A percentile compares a stretch with the other conserved stretches of the same genome.
Conservation (phyloP, 2,113 vertebrate species). For the Centropus bengalensis region DNA sequence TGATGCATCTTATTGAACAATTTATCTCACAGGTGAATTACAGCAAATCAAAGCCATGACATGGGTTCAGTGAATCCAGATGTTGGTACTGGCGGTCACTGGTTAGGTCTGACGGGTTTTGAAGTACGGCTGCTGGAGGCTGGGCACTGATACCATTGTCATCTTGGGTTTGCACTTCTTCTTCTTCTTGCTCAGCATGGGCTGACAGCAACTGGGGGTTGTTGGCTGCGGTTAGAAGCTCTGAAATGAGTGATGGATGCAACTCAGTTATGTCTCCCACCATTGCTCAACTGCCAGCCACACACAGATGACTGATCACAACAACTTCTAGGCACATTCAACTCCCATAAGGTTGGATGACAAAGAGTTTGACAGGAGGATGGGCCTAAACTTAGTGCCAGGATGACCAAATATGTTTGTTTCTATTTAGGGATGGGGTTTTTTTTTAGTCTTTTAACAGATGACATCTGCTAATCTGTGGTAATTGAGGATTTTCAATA, state of each 20-base stretch:
- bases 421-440: slow-evolving; percentile 2
- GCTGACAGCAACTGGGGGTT: accelerated
- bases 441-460: not conserved
- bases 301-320: not conserved
- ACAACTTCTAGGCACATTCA: not conserved
- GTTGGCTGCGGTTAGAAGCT: not conserved
- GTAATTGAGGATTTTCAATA: not conserved
- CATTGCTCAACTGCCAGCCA: not conserved
- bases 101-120: accelerated
- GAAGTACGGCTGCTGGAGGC: not conserved
- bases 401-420: not conserved
- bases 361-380: not conserved
- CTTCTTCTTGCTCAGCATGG: accelerated
- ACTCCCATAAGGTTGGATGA: not conserved
- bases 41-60: not conserved
- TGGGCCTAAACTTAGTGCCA: not conserved
- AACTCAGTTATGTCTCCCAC: not conserved
- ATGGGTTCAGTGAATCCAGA: not conserved
- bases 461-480: not conserved
- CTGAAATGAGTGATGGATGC: accelerated
- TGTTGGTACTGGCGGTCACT: accelerated
- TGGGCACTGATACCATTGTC: not conserved
- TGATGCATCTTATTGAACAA: not conserved
- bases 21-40: not conserved
- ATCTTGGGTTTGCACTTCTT: not conserved